Base-by-base conservation (phyloP, 1,140 invertebrate genomes). In the Apis florea region DNA sequence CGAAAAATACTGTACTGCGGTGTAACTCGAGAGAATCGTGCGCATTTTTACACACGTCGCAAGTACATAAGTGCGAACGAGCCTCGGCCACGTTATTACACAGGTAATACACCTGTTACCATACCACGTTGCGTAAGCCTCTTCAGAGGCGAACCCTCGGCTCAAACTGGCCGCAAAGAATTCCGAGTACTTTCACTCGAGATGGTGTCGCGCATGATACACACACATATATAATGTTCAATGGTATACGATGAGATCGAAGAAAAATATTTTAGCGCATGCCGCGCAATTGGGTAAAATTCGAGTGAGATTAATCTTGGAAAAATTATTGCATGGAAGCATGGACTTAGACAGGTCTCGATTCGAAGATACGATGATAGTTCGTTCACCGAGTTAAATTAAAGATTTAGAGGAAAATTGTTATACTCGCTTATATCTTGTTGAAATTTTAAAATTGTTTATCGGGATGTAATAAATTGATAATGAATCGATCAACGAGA, bases 21-120 rank as follows among this genome's bases (percentile, higher is more conserved):
- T 12, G 72, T 63, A 63, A 63, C 47, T 1, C 26, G 59, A 63
- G 69, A 83, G 31, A 53, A 9, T 71, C 31, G 67, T 24, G 72
- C 68, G 53, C 66, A 56, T 82, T 73, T 80, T 80, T 79, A 21
- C 24, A 63, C 40, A 69, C 40, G 53, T 53, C 54, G 51, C 51
- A 58, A 26, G 78, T 85, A 79, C 72, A 70, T 51, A 59, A 70
- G 70, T 78, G 84, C 70, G 84, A 85, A 78, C 70, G 83, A 70
- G 73, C 63, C 68, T 9, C 66, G 70, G 70, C 82, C 79, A 82
- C 87, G 85, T 87, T 89, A 87, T 90, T 90, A 89, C 89, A 89
- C 89, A 89, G 89, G 82, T 86, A 91, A 91, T 92, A 86, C 91
- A 92, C 92, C 92, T 92, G 92, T 92, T 92, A 90, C 88, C 85